Evolutionary conservation across 2,888 invertebrate species (phyloP).

Genomic region (Dione vanillae): DNA sequence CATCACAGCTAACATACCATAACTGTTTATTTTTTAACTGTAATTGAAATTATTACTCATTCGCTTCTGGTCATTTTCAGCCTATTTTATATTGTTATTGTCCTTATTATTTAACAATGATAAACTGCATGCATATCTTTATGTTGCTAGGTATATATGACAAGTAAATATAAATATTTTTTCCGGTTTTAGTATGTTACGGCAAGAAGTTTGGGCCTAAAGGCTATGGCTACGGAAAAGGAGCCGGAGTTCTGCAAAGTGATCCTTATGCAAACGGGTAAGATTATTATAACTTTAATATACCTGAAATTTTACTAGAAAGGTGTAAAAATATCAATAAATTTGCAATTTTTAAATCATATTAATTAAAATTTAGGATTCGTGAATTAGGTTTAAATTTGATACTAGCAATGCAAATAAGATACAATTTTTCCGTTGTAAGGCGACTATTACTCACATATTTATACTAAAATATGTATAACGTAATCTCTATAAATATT

Average conservation of each 20-base stretch:
- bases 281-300: slow-evolving; percentile 58
- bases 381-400: too few relatives aligned
- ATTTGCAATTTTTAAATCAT: too few relatives aligned
- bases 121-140: not conserved
- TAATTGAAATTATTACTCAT: slow-evolving; percentile 15
- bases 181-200: slow-evolving; percentile 92
- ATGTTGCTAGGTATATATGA: not conserved
- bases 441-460: not conserved
- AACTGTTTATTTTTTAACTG: slow-evolving; percentile 26
- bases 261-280: slow-evolving; percentile 94
- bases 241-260: slow-evolving; percentile 96
- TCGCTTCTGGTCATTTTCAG: not conserved
- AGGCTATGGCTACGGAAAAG: slow-evolving; percentile 98
- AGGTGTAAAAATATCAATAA: not conserved
- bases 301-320: not conserved
- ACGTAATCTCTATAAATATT: slow-evolving; percentile 23
- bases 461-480: not conserved
- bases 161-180: not conserved
- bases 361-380: too few relatives aligned
- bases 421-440: too few relatives aligned
- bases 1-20: slow-evolving; percentile 36
- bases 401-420: too few relatives aligned
- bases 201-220: slow-evolving; percentile 98
- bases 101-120: not conserved
- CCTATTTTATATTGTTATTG: not conserved